Evolutionary conservation across 2,888 invertebrate species (phyloP).

Genomic region (Corbicula japonica): DNA sequence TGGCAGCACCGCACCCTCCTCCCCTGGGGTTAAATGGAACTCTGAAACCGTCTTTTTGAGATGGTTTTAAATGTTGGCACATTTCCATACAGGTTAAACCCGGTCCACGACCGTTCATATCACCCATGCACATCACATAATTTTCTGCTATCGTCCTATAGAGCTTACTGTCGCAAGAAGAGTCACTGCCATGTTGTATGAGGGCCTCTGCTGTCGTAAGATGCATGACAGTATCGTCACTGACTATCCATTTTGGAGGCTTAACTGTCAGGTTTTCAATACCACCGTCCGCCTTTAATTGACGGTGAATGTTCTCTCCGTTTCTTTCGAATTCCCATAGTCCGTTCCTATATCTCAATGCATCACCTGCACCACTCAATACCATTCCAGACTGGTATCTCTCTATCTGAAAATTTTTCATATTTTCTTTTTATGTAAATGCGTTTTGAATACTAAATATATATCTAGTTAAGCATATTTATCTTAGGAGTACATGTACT

Average conservation of each 20-base stretch:
- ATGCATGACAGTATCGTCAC: constrained; percentile 86
- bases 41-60: constrained; percentile 31
- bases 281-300: no score
- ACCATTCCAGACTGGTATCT: no score
- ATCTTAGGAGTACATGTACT: no score
- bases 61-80: constrained; percentile 45
- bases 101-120: constrained; percentile 75
- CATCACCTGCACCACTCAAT: no score
- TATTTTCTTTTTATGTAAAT: no score
- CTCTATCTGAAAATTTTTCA: no score
- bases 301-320: no score
- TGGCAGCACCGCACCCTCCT: constrained; percentile 86
- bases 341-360: no score
- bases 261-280: constrained; percentile 51
- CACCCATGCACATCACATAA: constrained; percentile 77
- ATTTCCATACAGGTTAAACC: constrained; percentile 44
- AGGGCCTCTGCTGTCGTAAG: constrained; percentile 75
- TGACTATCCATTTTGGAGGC: constrained; percentile 79
- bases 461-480: no score
- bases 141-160: constrained; percentile 69
- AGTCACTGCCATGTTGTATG: constrained; percentile 28
- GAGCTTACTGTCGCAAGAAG: no score
- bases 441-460: no score
- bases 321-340: no score
- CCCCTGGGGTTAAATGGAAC: constrained; percentile 75